These are phyloP conservation scores for Morphnarchus princeps DNA, from an alignment of 2,113 vertebrate genomes.

Conservation along the genomic window DNA sequence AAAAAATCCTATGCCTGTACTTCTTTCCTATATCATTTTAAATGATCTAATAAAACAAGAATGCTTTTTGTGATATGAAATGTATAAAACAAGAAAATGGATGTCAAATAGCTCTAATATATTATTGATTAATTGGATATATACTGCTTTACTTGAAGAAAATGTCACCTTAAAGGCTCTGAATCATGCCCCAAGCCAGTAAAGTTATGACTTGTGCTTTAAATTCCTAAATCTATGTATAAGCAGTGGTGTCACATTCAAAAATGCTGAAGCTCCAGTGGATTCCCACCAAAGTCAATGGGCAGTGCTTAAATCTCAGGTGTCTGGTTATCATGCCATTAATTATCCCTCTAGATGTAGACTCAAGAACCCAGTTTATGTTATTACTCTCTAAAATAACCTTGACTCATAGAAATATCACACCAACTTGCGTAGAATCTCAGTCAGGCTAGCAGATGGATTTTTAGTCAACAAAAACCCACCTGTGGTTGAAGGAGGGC, in stretches of 20 bases:
- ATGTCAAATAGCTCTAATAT: neutral
- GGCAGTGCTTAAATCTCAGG: neutral
- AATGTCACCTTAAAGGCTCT: neutral
- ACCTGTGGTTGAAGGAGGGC: neutral
- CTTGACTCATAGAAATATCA: neutral
- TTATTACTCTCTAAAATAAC: neutral
- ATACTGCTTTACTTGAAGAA: neutral
- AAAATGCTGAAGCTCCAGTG: neutral
- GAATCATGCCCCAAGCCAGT: neutral
- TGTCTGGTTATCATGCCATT: neutral
- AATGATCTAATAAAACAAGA: neutral
- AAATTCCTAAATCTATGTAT: neutral
- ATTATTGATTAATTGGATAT: neutral
- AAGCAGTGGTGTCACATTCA: neutral
- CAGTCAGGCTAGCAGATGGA: neutral
- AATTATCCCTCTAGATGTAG: neutral
- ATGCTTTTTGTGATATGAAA: neutral
- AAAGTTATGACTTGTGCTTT: neutral
- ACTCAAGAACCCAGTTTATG: neutral
- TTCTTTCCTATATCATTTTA: neutral
- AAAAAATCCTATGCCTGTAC: neutral
- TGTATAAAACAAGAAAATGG: neutral
- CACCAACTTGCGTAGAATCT: neutral
- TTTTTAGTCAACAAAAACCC: neutral
- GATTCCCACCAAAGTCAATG: neutral